These are phyloP conservation scores for Oscheius sp. DNA, from an alignment of 2,888 invertebrate genomes.

Conservation along the genomic window DNA sequence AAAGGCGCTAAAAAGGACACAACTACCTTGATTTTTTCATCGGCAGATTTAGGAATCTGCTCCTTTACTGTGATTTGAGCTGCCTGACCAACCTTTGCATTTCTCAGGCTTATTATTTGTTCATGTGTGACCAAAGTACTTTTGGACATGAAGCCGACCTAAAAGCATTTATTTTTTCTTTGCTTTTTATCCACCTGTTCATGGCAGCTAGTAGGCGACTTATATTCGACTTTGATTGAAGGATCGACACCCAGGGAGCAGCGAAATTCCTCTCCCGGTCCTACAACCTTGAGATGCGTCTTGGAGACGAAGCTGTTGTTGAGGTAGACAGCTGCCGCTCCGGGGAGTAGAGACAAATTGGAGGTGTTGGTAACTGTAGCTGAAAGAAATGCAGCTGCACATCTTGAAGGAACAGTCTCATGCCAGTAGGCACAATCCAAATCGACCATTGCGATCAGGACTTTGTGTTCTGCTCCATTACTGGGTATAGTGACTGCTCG, in stretches of 20 bases:
- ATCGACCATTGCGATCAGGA: constrained; percentile 63
- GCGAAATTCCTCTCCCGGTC: constrained; percentile 72
- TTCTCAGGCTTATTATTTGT: constrained; percentile 70
- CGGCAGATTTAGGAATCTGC: constrained; percentile 71
- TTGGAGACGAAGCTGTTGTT: constrained; percentile 73
- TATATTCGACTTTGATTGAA: constrained; percentile 71
- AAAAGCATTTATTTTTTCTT: no score
- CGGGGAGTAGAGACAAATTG: constrained; percentile 70
- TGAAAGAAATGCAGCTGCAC: constrained; percentile 71
- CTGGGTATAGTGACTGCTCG: constrained; percentile 70
- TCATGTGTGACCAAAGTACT: constrained; percentile 65
- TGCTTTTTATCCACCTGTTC: constrained; percentile 53
- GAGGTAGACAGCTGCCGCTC: constrained; percentile 71
- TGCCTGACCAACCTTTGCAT: constrained; percentile 69
- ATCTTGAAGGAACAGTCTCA: constrained; percentile 70
- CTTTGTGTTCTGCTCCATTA: constrained; percentile 71
- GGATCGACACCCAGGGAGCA: constrained; percentile 73
- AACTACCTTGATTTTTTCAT: constrained; percentile 73
- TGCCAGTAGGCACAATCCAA: constrained; percentile 71
- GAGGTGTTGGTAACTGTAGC: constrained; percentile 71
- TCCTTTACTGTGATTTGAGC: constrained; percentile 70
- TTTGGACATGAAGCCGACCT: constrained; percentile 71
- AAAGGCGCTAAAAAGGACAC: no score
- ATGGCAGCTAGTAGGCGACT: constrained; percentile 68
- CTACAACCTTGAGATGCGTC: constrained; percentile 69